Conservation (phyloP, 2,888 invertebrate genomes). For the Epinotia bilunana region DNA sequence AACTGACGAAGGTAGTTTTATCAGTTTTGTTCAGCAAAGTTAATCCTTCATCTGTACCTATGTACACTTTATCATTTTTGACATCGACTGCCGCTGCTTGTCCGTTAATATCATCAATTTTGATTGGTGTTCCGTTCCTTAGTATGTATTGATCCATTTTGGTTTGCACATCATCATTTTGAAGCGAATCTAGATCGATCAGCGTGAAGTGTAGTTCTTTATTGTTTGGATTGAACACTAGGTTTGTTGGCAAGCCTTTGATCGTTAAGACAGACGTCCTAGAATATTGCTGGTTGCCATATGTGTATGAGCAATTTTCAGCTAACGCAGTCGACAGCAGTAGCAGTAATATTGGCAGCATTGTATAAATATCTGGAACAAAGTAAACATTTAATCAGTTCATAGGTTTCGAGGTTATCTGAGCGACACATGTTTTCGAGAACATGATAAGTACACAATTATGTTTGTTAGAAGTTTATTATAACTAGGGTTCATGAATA, state of each 20-base stretch:
- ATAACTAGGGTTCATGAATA: background rate
- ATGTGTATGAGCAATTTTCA: constrained; percentile 66
- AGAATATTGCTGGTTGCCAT: constrained; percentile 60
- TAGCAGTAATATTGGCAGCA: constrained; percentile 65
- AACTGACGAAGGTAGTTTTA: constrained; percentile 64
- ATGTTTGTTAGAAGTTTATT: constrained; percentile 31
- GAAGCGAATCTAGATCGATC: constrained; percentile 72
- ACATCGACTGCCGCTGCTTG: constrained; percentile 74
- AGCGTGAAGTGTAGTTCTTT: constrained; percentile 73
- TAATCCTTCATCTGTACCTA: constrained; percentile 73
- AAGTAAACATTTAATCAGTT: constrained; percentile 28
- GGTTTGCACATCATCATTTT: constrained; percentile 74
- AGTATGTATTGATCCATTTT: constrained; percentile 78
- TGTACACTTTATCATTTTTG: constrained; percentile 66
- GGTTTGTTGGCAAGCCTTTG: constrained; percentile 75
- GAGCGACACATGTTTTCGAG: constrained; percentile 47
- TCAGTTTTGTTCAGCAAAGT: constrained; percentile 65
- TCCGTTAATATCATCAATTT: constrained; percentile 71
- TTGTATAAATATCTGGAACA: constrained; percentile 49
- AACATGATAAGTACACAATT: constrained; percentile 42
- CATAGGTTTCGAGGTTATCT: constrained; percentile 32
- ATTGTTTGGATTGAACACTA: constrained; percentile 65
- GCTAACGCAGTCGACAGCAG: constrained; percentile 60
- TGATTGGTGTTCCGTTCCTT: constrained; percentile 64
- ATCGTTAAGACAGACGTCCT: constrained; percentile 68